Evolutionary conservation across 30 jellyfish, hydroid and myxozoan species (phyloP), one percentile per base, ranked within the genome.

Genomic region (Turritopsis dohrnii): DNA sequence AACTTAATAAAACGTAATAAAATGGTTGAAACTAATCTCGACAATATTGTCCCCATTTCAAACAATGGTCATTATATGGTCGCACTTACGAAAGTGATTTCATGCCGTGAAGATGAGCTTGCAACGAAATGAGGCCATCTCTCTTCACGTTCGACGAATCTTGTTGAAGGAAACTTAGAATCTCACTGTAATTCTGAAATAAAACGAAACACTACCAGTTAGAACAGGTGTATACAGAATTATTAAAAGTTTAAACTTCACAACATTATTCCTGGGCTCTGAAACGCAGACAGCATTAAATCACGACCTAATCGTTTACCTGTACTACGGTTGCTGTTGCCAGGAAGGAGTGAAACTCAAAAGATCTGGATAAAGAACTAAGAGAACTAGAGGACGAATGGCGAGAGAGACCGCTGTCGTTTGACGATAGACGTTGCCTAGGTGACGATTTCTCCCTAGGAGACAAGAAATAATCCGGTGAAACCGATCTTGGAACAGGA

Each of bases 71-170:
- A 16, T 0, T 26, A 26, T 22, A 1, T 26, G 22, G 20, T 26
- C 1, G 5, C 9, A 28, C 84, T 29, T 28, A 90, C 97, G 89
- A 74, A 26, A 90, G 88, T 77, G 88, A 79, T 69, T 74, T 83
- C 75, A 29, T 65, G 52, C 97, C 97, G 53, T 91, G 96, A 24
- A 91, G 80, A 83, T 60, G 86, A 41, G 75, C 89, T 71, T 84
- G 98, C 1, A 93, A 82, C 23, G 98, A 88, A 28, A 93, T 29
- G 81, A 93, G 84, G 52, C 98, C 98, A 71, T 93, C 98, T 53
- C 96, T 77, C 66, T 85, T 88, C 21, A 76, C 26, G 29, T 65
- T 60, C 1, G 85, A 23, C 0, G 89, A 66, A 29, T 82, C 89
- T 71, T 82, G 89, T 7, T 82, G 89, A 65, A 82, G 31, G n/a